A percentile compares a stretch with the other conserved stretches of the same genome.
Conservation (phyloP, 2,888 invertebrate genomes). For the Fissipunctia ypsillon region DNA sequence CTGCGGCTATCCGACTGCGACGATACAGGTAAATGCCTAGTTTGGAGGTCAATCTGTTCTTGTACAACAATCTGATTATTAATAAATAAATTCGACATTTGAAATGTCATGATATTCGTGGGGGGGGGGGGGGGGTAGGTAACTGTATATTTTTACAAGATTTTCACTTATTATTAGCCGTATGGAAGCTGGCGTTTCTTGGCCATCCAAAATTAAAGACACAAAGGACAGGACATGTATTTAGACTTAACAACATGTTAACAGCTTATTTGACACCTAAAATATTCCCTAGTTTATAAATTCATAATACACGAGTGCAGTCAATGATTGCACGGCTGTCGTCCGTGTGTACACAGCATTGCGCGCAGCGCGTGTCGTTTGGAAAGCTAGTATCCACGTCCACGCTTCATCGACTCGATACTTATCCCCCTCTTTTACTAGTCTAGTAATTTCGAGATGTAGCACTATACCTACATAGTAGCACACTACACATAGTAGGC, state of each 20-base stretch:
- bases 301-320: conserved; percentile 9
- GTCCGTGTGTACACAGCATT: conserved; percentile 45
- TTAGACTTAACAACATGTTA: background rate
- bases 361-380: conserved; percentile 60
- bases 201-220: background rate
- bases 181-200: background rate
- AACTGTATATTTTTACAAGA: background rate
- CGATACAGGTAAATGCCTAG: background rate
- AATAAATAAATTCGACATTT: background rate
- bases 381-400: conserved; percentile 70
- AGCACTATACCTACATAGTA: no score
- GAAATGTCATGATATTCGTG: background rate
- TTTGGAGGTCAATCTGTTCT: background rate
- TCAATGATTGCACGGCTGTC: conserved; percentile 22
- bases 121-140: no score
- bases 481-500: conserved; percentile 10
- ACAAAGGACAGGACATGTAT: background rate
- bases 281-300: conserved; percentile 1
- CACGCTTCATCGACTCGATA: conserved; percentile 69
- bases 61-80: background rate
- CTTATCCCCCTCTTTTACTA: conserved; percentile 41
- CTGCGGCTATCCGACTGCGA: background rate
- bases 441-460: conserved; percentile 44
- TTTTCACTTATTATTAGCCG: background rate
- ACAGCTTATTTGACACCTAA: background rate